Conservation (phyloP, 1,140 invertebrate species). For the Lycorma delicatula region DNA sequence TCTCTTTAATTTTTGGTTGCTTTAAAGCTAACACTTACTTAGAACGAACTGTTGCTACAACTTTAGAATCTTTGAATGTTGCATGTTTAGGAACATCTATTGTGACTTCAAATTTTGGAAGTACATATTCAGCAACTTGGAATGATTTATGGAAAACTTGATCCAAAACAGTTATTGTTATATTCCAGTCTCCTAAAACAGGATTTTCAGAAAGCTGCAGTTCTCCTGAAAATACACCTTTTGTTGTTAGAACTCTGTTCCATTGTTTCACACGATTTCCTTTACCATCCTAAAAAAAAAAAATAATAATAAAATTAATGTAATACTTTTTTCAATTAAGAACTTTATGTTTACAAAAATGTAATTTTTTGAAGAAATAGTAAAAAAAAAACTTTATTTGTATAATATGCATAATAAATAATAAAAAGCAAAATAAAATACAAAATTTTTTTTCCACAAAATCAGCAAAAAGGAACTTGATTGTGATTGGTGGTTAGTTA, state of each 20-base stretch:
- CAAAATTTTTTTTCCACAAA: too few species aligned
- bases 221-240: slow-evolving; percentile 70
- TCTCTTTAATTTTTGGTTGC: too few species aligned
- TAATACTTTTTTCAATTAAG: slow-evolving; percentile 7
- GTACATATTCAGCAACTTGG: slow-evolving; percentile 81
- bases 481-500: too few species aligned
- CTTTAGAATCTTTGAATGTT: slow-evolving; percentile 65
- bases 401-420: too few species aligned
- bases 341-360: too few species aligned
- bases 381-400: too few species aligned
- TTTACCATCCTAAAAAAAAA: slow-evolving; percentile 55
- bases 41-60: slow-evolving; percentile 69
- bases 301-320: slow-evolving; percentile 26
- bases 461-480: too few species aligned
- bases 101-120: slow-evolving; percentile 85
- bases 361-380: too few species aligned
- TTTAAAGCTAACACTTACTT: slow-evolving; percentile 54
- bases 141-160: slow-evolving; percentile 63
- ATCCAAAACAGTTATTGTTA: slow-evolving; percentile 52
- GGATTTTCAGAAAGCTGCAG: slow-evolving; percentile 73
- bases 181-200: slow-evolving; percentile 86
- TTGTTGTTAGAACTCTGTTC: slow-evolving; percentile 53
- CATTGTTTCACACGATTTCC: slow-evolving; percentile 76
- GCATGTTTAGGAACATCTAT: slow-evolving; percentile 71
- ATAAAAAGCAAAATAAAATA: too few species aligned